Conservation (phyloP, 2,113 vertebrate species). For the Chloroceryle aenea region DNA sequence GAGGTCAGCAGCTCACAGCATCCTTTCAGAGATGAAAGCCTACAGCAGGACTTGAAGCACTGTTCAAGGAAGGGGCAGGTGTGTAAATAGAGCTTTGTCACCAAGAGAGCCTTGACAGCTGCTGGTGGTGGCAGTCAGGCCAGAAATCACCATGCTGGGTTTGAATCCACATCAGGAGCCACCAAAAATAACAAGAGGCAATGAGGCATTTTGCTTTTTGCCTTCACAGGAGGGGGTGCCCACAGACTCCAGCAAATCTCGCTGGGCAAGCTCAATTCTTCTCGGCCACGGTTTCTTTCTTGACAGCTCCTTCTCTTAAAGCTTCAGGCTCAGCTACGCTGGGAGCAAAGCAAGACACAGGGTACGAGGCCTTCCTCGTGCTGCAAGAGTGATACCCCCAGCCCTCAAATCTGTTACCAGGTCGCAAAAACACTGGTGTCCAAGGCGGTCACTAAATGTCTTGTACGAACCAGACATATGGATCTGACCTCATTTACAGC, state of each 20-base stretch:
- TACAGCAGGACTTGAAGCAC: neutral
- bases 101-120: neutral
- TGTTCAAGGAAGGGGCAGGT: neutral
- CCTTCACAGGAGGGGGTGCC: too few relatives aligned
- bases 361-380: accelerated
- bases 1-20: neutral
- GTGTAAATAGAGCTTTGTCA: neutral
- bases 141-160: neutral
- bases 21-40: neutral
- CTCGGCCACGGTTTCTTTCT: neutral
- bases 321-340: neutral
- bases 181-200: neutral
- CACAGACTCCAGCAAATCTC: neutral
- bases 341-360: neutral
- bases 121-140: neutral
- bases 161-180: neutral
- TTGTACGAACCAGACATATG: neutral
- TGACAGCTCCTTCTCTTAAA: neutral
- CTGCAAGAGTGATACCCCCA: accelerated
- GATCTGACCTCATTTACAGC: neutral
- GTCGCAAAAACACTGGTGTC: too few relatives aligned
- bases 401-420: neutral
- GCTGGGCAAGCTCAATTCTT: neutral
- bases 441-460: neutral
- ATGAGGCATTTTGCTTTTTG: neutral